Evolutionary conservation across 2,888 invertebrate genomes (phyloP), one percentile per base, ranked within the genome.

Genomic region (Romanomermis culicivorax): DNA sequence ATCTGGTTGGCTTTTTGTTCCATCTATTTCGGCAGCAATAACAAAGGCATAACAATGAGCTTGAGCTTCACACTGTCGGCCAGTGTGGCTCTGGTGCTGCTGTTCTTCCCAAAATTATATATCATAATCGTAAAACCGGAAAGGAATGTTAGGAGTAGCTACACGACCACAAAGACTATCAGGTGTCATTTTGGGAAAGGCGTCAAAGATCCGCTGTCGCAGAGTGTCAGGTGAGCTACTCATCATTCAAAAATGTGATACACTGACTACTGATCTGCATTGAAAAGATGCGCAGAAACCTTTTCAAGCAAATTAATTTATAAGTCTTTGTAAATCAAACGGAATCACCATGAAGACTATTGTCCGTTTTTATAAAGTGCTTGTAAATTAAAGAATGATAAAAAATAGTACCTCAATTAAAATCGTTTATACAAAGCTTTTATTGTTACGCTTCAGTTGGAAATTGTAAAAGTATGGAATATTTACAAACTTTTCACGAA

Each of bases 1-100:
- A 89, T 93, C 68, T 93, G 93, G 91, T 75, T 89, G 61, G 95
- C 95, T 24, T 95, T 95, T 72, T 86, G 95, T 55, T 89, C 93
- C 3, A 78, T 95, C 52, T 93, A 93, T 74, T 91, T 93, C 71
- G 89, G 89, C 59, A 91, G 79, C 61, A 77, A 60, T 27, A 61
- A 63, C 57, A 65, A 66, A 59, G 64, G 52, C 11, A 50, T 75
- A 42, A 74, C 75, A 3, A 70, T 76, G 75, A 79, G 80, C 63
- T 76, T 82, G 70, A 80, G 81, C 64, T 79, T 81, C 50, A 80
- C 79, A n/a, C 71, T 82, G 52, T 80, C 79, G 63, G 81, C 82
- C 3, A 76, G 78, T 62, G 81, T 82, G 4, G 80, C 80, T 45
- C 76, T 83, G 64, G 74, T 78, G 51, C 78, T 83, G 60, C 75